Evolutionary conservation across 2,113 vertebrate species (phyloP).

Genomic region (Indicator indicator): DNA sequence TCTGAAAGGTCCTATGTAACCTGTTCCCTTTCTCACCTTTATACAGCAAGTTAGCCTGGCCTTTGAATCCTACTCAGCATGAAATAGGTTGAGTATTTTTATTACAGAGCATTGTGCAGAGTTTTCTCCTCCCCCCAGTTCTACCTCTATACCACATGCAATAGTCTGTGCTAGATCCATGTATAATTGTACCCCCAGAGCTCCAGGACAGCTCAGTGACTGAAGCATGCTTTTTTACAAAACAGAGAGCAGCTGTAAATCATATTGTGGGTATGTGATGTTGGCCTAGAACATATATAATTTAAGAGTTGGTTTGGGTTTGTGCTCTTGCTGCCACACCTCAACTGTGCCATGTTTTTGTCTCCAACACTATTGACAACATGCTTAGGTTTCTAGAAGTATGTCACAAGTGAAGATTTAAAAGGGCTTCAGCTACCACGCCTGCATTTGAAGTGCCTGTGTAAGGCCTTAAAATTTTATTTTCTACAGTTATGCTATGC

Average conservation of each 20-base stretch:
- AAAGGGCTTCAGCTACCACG: neutral
- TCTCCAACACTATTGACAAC: neutral
- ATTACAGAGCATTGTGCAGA: neutral
- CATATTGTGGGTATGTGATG: neutral
- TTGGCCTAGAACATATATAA: neutral
- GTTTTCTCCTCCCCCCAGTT: neutral
- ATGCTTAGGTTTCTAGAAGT: neutral
- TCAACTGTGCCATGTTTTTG: neutral
- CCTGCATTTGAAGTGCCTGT: neutral
- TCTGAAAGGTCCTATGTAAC: neutral
- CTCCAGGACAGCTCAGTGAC: neutral
- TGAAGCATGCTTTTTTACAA: neutral
- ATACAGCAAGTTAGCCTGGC: neutral
- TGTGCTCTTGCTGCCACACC: neutral
- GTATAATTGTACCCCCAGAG: neutral
- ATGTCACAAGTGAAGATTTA: neutral
- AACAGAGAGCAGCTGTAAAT: conserved; percentile 7
- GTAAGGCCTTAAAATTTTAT: neutral
- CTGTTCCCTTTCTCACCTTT: neutral
- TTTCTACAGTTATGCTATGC: neutral
- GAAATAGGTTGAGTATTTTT: neutral
- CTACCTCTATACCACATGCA: neutral
- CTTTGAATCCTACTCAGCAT: neutral
- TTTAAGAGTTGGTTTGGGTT: neutral
- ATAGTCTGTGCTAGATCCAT: neutral